Evolutionary conservation across 2,113 vertebrate species (phyloP).

Genomic region (Lanius ludovicianus): DNA sequence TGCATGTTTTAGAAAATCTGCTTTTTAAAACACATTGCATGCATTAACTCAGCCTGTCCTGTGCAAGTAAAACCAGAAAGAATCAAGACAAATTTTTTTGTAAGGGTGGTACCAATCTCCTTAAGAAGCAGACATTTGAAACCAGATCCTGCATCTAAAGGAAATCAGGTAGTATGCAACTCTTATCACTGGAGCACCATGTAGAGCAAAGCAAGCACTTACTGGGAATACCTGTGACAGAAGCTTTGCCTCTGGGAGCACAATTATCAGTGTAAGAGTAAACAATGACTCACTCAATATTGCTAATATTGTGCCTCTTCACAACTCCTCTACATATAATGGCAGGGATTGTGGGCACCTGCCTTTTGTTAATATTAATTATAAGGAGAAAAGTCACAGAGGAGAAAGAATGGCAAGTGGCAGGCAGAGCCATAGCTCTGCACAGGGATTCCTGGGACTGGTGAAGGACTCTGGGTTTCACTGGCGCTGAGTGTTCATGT

Average conservation of each 20-base stretch:
- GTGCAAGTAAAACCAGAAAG: background rate
- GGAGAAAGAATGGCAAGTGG: background rate
- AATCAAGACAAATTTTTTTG: background rate
- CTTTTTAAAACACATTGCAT: background rate
- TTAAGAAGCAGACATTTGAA: background rate
- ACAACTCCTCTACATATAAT: background rate
- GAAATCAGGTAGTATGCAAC: background rate
- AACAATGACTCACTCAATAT: background rate
- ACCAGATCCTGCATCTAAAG: background rate
- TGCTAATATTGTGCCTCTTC: background rate
- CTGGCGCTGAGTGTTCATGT: rapidly evolving
- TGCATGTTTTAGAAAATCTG: background rate
- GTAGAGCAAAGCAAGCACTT: background rate
- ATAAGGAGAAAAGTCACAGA: background rate
- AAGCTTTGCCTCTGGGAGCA: background rate
- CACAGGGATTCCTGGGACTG: background rate
- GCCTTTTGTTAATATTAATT: background rate
- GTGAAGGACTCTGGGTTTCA: background rate
- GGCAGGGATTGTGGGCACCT: background rate
- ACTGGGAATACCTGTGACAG: rapidly evolving
- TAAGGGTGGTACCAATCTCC: background rate
- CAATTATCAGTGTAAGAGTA: background rate
- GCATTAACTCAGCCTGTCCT: background rate
- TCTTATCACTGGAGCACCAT: rapidly evolving
- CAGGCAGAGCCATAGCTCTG: background rate